Evolutionary conservation across 2,888 invertebrate species (phyloP), one percentile per base, ranked within the genome.

Genomic region (Tetragnatha montana): DNA sequence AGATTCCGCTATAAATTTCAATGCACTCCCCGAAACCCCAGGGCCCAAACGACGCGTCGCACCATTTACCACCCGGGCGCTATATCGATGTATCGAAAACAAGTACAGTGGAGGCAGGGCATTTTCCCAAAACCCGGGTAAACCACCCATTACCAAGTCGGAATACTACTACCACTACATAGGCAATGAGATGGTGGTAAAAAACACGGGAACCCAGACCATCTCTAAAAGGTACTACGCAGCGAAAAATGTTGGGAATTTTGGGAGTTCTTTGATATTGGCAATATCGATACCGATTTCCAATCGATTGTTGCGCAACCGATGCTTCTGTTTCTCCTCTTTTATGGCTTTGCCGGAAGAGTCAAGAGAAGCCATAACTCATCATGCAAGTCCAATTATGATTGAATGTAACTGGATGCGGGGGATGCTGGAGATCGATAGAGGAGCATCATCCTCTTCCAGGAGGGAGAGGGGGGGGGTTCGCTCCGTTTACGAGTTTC

Each of bases 221-320:
- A 60, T 7, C 60, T 60, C 10, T 60, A 8, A 60, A 60, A 60
- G 60, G 60, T 60, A 6, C n/a, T 60, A 10, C 60, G 60, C 60
- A 35, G 35, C 78, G 49, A 35, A 17, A 22, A 75, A 21, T 35
- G 0, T 47, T 8, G 14, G 21, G 10, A 75, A 21, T 35, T 1
- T 47, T 8, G 14, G 21, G 10, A 19, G 70, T 35, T 60, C 68
- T 76, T 84, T 49, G 60, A n/a, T 51, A 70, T 12, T 50, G 69
- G 69, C 81, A 89, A 89, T 81, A 81, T 85, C 81, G 71, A 81
- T 81, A 81, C 84, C 85, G 51, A 89, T 89, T 85, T 81, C 60
- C 85, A 81, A 89, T 89, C 89, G 85, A 85, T 89, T 68, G 80
- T 80, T 70, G 70, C 35, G 75, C 69, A 75, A 74, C 83, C 68